phyloP scores from a whole-genome alignment of 2,888 invertebrate species.

The Linyphia triangularis region DNA sequence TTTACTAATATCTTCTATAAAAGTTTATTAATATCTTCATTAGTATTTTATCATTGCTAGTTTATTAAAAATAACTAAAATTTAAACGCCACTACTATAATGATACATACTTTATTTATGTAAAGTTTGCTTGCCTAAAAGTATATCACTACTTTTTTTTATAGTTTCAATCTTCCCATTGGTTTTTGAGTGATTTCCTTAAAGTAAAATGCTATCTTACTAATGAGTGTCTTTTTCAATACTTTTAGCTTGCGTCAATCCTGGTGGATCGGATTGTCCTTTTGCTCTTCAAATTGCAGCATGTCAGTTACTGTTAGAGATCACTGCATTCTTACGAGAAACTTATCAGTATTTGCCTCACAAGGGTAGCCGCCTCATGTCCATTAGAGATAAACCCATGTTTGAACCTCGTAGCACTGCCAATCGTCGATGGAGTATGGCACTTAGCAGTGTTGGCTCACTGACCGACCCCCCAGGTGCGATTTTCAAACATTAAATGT shows the following conservation, averaged over 20 bases:
- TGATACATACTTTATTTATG: no score
- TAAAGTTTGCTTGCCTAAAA: no score
- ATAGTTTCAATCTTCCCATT: no score
- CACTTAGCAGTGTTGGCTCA: conserved; percentile 95
- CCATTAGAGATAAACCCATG: conserved; percentile 78
- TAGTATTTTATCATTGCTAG: no score
- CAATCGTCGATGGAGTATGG: conserved; percentile 96
- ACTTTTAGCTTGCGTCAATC: conserved; percentile 84
- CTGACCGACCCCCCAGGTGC: conserved; percentile 84
- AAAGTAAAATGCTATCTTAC: neutral
- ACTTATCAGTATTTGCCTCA: conserved; percentile 88
- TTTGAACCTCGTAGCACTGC: conserved; percentile 82
- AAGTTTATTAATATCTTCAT: no score
- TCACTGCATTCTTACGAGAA: conserved; percentile 97
- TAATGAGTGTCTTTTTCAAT: neutral
- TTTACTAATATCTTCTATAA: no score
- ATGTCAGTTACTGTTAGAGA: conserved; percentile 96
- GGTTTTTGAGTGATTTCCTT: neutral
- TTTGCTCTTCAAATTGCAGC: conserved; percentile 90
- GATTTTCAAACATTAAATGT: no score
- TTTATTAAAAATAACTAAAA: no score
- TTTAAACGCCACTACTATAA: no score
- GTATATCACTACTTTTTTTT: no score
- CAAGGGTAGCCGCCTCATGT: conserved; percentile 77
- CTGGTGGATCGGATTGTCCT: conserved; percentile 86